Evolutionary conservation across 2,888 invertebrate genomes (phyloP), one percentile per base, ranked within the genome.

Genomic region (Actias luna): DNA sequence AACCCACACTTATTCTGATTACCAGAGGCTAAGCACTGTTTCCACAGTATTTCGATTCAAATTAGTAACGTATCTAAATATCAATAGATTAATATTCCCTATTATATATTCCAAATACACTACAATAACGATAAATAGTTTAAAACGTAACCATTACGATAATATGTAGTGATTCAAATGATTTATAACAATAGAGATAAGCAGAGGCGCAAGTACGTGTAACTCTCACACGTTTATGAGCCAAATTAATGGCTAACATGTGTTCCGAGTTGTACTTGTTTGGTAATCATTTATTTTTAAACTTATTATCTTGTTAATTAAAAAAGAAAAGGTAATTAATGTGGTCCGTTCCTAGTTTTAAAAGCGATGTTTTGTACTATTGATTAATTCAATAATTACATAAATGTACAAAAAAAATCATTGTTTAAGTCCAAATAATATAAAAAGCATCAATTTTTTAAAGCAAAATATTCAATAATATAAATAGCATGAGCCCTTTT

Each of bases 121-220:
- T 29, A 16, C 55, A 29, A 46, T 22, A 35, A 25, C 25, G 52
- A 60, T 50, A 36, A 52, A 60, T 31, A 36, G 46, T 36, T 33
- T 18, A 25, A 59, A 77, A 77, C 74, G 79, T 79, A 72, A 78
- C 79, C 79, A 77, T 85, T 84, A 79, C 82, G 85, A 85, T 84
- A 83, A 80, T 81, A 73, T 67, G 65, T 64, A 69, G 70, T 72
- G 72, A 82, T 83, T 80, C 82, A 63, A 68, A 70, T 72, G 72
- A 82, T 84, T 80, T 82, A 83, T 78, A 79, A 55, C 55, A 55
- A 72, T 72, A 64, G 64, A 75, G 71, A 76, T 77, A 82, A 69
- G 72, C 74, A 73, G 68, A 72, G 72, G 74, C 73, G 72, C 74
- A 78, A 80, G 78, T 82, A 78, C 77, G 82, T 79, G 81, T 71